Conservation (phyloP, 2,797 vertebrate species). For the Cynodonichthys magdalenae region DNA sequence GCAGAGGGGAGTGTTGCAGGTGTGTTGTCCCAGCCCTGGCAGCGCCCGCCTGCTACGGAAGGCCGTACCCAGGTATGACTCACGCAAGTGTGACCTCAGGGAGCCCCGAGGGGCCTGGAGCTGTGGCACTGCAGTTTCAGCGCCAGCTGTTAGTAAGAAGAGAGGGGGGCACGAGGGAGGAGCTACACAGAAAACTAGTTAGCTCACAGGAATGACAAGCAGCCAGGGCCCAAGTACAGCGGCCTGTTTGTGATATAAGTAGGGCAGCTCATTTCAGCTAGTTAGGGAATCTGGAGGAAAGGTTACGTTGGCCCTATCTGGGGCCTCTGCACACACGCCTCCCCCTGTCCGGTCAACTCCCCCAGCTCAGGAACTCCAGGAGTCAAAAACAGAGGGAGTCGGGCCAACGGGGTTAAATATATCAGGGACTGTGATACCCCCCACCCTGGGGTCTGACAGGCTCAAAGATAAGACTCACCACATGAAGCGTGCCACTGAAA, state of each 20-base stretch:
- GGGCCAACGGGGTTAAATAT: conserved; percentile 73
- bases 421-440: conserved; percentile 59
- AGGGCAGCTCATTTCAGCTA: conserved; percentile 68
- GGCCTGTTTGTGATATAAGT: conserved; percentile 75
- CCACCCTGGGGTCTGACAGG: conserved; percentile 33
- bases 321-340: conserved; percentile 64
- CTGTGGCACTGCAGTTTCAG: conserved; percentile 31
- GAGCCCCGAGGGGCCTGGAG: conserved; percentile 47
- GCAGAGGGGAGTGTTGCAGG: conserved; percentile 49
- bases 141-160: conserved; percentile 52
- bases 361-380: conserved; percentile 57
- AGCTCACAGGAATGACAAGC: conserved; percentile 60
- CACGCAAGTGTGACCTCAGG: conserved; percentile 71
- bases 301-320: conserved; percentile 76
- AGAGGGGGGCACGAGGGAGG: conserved; percentile 46
- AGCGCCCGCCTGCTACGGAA: conserved; percentile 31
- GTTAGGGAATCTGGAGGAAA: conserved; percentile 83
- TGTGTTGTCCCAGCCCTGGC: conserved; percentile 42
- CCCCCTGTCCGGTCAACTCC: conserved; percentile 56
- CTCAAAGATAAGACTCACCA: conserved; percentile 29
- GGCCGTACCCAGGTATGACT: conserved; percentile 60
- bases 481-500: neutral
- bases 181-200: conserved; percentile 50
- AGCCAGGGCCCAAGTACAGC: conserved; percentile 53
- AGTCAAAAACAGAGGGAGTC: conserved; percentile 53